phyloP scores from a whole-genome alignment of 2,113 vertebrate species.

The Periophthalmus modestus region DNA sequence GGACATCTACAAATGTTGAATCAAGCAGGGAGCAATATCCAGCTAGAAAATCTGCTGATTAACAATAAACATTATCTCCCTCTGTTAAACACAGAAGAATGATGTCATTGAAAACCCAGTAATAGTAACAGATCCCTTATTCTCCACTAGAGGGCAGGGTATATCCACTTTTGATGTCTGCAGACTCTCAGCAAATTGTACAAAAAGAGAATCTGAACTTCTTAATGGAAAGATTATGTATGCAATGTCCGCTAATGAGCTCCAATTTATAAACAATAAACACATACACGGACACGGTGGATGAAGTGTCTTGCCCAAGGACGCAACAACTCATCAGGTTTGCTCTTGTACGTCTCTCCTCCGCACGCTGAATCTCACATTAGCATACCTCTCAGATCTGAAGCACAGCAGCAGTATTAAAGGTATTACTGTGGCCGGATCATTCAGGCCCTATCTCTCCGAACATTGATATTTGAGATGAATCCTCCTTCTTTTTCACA shows the following conservation, averaged over 20 bases:
- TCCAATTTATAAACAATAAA: neutral
- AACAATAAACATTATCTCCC: no score
- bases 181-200: neutral
- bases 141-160: slow-evolving; percentile 65
- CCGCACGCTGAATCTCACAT: neutral
- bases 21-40: no score
- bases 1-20: no score
- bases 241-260: no score
- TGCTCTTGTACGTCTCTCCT: neutral
- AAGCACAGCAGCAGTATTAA: neutral
- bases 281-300: no score
- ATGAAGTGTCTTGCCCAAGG: no score
- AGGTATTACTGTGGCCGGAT: neutral
- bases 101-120: neutral
- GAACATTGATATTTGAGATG: neutral
- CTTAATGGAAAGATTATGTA: no score
- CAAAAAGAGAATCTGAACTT: neutral
- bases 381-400: no score
- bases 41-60: no score
- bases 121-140: neutral
- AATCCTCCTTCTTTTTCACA: neutral
- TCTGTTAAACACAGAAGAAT: no score
- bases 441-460: neutral
- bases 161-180: slow-evolving; percentile 19
- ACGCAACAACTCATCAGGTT: no score